Evolutionary conservation across 2,888 invertebrate species (phyloP).

Genomic region (Onchidella celtica): DNA sequence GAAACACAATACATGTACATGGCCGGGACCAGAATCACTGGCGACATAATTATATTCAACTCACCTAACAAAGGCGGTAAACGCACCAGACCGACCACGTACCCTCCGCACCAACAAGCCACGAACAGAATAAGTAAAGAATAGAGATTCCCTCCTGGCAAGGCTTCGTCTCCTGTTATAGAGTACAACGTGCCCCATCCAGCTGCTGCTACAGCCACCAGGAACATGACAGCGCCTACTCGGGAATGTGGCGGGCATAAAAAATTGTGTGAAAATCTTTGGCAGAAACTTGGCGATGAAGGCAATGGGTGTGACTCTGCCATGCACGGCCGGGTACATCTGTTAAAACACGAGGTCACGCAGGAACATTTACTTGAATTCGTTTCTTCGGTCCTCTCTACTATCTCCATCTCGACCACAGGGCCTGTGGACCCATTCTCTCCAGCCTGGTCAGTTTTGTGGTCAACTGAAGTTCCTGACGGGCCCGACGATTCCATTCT

Average conservation of each 20-base stretch:
- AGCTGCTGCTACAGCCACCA: conserved; percentile 60
- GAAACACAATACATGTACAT: no score
- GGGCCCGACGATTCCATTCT: no score
- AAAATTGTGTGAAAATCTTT: conserved; percentile 65
- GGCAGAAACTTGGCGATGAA: conserved; percentile 54
- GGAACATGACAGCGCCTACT: conserved; percentile 80
- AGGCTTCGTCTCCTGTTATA: conserved; percentile 65
- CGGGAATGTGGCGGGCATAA: conserved; percentile 78
- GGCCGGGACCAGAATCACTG: no score
- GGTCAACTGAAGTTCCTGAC: no score
- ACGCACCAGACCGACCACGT: conserved; percentile 64
- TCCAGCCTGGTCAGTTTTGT: no score
- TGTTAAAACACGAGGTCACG: conserved; percentile 54
- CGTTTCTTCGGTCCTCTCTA: neutral
- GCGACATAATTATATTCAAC: no score
- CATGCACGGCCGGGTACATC: conserved; percentile 61
- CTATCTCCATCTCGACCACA: conserved; percentile 40
- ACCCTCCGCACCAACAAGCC: conserved; percentile 71
- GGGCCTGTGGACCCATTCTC: neutral
- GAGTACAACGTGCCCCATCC: conserved; percentile 68
- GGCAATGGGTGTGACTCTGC: conserved; percentile 70
- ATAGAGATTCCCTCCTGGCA: conserved; percentile 76
- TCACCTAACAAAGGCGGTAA: conserved; percentile 75
- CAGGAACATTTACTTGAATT: conserved; percentile 49
- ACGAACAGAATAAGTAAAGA: conserved; percentile 72